phyloP scores from a whole-genome alignment of 2,113 vertebrate genomes.

The Antechinus flavipes region DNA sequence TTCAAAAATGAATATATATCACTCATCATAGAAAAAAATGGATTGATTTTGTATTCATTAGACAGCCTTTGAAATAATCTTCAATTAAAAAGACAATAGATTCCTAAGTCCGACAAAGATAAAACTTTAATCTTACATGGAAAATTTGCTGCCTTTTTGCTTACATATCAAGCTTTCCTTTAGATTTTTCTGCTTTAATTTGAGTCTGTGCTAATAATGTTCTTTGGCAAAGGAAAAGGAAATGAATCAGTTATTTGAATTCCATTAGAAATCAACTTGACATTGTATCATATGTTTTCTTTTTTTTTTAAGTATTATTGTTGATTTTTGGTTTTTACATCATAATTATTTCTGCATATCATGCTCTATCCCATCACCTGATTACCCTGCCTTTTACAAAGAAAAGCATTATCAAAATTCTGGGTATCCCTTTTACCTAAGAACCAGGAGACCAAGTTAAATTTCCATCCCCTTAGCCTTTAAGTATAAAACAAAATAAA shows the following conservation, averaged over 20 bases:
- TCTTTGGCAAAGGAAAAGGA: constrained; percentile 19
- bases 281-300: constrained; percentile 17
- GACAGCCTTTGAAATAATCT: constrained; percentile 77
- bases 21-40: constrained; percentile 71
- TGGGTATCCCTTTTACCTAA: not conserved
- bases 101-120: constrained; percentile 65
- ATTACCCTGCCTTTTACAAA: not conserved
- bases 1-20: constrained; percentile 73
- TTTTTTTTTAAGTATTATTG: not conserved
- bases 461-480: not conserved
- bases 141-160: constrained; percentile 53
- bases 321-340: not conserved
- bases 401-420: not conserved
- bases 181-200: constrained; percentile 50
- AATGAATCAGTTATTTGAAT: constrained; percentile 48
- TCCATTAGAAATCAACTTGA: constrained; percentile 31
- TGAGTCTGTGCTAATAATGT: constrained; percentile 40
- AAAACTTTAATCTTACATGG: constrained; percentile 70
- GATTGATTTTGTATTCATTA: constrained; percentile 78
- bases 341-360: not conserved
- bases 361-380: not conserved
- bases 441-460: not conserved
- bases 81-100: constrained; percentile 75
- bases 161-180: constrained; percentile 59
- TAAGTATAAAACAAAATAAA: not conserved